Percentiles rank a stretch among this genome's conserved stretches.
Conservation (phyloP, 2,888 invertebrate species). For the Fragum whitleyi region DNA sequence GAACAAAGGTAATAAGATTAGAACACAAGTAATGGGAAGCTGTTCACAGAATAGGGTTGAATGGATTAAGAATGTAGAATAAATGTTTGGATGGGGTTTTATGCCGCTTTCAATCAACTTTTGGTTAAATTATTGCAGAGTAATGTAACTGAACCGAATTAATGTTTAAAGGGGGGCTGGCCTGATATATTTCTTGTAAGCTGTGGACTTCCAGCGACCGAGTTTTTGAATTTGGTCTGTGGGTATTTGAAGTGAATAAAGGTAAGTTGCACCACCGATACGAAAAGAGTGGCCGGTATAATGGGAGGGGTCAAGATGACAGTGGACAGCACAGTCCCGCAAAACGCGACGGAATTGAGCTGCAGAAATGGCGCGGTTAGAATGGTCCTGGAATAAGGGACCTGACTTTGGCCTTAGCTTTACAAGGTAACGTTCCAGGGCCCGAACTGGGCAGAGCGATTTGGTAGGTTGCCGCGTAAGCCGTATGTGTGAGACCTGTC, state of each 20-base stretch:
- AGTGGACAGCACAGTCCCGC: not conserved
- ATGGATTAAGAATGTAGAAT: too few relatives aligned
- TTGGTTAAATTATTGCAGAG: not conserved
- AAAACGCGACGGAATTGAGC: not conserved
- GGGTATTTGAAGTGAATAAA: not conserved
- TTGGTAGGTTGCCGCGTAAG: not conserved
- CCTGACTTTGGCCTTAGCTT: not conserved
- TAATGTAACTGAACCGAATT: not conserved
- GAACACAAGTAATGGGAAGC: not conserved
- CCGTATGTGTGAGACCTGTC: not conserved
- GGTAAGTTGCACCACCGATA: conserved; percentile 5
- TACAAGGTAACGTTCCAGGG: not conserved
- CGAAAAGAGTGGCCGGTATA: conserved; percentile 6
- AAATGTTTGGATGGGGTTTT: not conserved
- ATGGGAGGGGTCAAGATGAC: not conserved
- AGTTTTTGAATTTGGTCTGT: not conserved
- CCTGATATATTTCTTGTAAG: not conserved
- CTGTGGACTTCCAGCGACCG: not conserved
- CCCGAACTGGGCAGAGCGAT: not conserved
- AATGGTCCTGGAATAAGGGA: not conserved
- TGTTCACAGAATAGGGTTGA: not conserved
- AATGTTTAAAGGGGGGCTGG: not conserved
- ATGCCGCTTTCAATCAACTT: not conserved
- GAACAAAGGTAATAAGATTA: not conserved
- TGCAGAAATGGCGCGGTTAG: not conserved